Evolutionary conservation across 2,113 vertebrate species (phyloP).

Genomic region (Nannospalax galili): DNA sequence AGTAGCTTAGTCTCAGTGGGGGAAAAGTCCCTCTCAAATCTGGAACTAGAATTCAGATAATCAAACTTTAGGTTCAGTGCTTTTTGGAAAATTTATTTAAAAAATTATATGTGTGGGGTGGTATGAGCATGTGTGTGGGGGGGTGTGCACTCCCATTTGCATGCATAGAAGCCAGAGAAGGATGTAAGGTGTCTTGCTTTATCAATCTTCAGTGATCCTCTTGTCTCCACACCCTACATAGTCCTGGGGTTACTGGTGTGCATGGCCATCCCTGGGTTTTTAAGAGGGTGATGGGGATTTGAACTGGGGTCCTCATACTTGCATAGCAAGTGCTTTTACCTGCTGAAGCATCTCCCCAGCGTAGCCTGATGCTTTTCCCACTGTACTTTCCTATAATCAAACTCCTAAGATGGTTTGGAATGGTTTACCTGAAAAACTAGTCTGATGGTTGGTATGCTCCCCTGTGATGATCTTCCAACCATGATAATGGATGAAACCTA

Average conservation of each 20-base stretch:
- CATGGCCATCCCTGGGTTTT: background rate
- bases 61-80: background rate
- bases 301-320: background rate
- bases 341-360: background rate
- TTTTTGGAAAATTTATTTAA: background rate
- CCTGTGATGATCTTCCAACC: background rate
- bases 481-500: constrained; percentile 20
- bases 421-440: constrained; percentile 3
- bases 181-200: background rate
- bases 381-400: background rate
- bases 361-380: background rate
- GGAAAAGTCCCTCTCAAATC: background rate
- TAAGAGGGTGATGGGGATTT: background rate
- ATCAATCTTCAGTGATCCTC: background rate
- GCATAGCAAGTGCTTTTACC: background rate
- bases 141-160: no score
- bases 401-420: constrained; percentile 6
- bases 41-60: constrained; percentile 8
- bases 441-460: background rate
- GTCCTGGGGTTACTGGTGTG: background rate
- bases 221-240: background rate
- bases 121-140: background rate
- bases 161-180: background rate
- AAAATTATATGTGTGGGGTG: background rate
- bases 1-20: background rate